Conservation (phyloP, 2,113 vertebrate species). For the Paramormyrops kingsleyae region DNA sequence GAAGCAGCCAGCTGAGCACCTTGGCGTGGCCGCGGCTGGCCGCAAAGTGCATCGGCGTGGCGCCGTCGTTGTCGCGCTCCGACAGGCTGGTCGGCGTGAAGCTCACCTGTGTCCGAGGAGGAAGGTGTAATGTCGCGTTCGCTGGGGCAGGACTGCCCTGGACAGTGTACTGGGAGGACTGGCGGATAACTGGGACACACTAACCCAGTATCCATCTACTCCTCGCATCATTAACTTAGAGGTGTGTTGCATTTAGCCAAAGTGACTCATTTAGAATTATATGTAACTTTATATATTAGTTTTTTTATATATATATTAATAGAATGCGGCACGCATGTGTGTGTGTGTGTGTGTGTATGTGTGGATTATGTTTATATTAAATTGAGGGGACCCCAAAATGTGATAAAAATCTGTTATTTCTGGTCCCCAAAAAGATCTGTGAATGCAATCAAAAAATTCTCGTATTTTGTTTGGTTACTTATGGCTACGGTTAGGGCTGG, state of each 20-base stretch:
- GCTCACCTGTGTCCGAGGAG: slow-evolving; percentile 66
- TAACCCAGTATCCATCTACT: not conserved
- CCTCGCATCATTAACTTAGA: not conserved
- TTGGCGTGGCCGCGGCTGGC: slow-evolving; percentile 90
- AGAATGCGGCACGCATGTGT: not conserved
- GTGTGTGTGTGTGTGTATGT: not conserved
- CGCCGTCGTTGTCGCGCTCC: slow-evolving; percentile 77
- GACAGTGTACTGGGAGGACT: not conserved
- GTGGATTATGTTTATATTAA: no score
- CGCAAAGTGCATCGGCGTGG: slow-evolving; percentile 92
- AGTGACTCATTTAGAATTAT: not conserved
- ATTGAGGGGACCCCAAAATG: no score
- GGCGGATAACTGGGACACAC: not conserved
- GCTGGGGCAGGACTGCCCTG: not conserved
- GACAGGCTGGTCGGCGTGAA: slow-evolving; percentile 79
- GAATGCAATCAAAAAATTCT: no score
- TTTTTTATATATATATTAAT: no score
- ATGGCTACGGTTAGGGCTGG: no score
- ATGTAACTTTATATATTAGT: not conserved
- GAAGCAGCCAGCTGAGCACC: slow-evolving; percentile 93
- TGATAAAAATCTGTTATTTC: no score
- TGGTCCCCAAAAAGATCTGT: no score
- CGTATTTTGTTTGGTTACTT: no score
- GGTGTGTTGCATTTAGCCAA: not conserved
- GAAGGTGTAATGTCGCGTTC: not conserved